Base-by-base conservation (phyloP, 1,140 invertebrate species). In the Cataglyphis hispanica region DNA sequence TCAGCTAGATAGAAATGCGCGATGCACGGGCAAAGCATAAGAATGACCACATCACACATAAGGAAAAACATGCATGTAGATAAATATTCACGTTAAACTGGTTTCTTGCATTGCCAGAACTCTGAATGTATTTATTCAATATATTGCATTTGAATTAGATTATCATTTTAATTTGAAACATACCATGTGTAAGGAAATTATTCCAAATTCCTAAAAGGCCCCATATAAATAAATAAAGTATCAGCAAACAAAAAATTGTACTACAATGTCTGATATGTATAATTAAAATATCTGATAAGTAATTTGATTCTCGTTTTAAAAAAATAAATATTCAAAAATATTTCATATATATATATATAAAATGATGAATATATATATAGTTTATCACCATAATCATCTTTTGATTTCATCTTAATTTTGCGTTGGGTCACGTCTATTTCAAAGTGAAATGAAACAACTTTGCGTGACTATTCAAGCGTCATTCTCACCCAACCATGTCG, bases 381-480 rank as follows among this genome's bases (percentile, higher is more conserved):
- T 7, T 4, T 3, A 19, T 27, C 4, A 31, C 16, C 46, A 50
- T 77, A 25, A 77, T 77, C 5, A 43, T 7, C 7, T 75, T 76
- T 63, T 27, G n/a, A 66, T 46, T 19, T 67, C 2, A 1, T 43
- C 10, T 69, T 56, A 83, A 74, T 74, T 83, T 58, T 34, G 3
- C 37, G 72, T 58, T 56, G 8, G 31, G 25, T 34, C 53, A 58
- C 13, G 31, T 19, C 8, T 70, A 81, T 60, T 25, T 2, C 31
- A 25, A 83, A 60, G 11, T 58, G 37, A 2, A 31, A 46, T 37
- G n/a, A 72, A 60, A 16, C 11, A 8, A 72, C 10, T 6, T 74
- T 60, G 67, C 78, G 78, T 83, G 56, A 83, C 78, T 60, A 6
- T 72, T 1, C 7, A 43, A 31, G 7, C 2, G 58, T 31, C 27